Base-by-base conservation (phyloP, 2,113 vertebrate species). In the Microcebus lehilahytsara region DNA sequence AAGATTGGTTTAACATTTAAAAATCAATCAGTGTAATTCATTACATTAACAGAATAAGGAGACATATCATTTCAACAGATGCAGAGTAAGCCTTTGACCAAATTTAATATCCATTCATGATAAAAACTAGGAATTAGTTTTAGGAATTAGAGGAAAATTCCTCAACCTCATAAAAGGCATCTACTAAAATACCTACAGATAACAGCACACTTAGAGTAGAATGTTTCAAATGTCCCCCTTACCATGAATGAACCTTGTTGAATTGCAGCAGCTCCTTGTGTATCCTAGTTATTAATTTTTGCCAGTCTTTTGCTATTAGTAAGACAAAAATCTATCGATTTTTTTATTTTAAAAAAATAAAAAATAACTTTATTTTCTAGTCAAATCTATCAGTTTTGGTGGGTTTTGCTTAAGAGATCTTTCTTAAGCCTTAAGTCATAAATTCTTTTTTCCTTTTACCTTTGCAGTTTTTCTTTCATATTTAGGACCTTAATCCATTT, bases 1-100 rank as follows among this genome's bases (percentile, higher is more conserved):
- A 89, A 95, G 74, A 80, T 62, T 62, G 20, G 53, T 22, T 83
- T 75, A 78, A 77, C 37, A 58, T 67, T 95, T 95, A 46, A 89
- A 89, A 74, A 74, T 46, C 22, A 56, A 46, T 74, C 58, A 14
- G 1, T 42, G 23, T 74, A 46, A 72, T 53, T 74, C 2, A n/a
- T 20, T 10, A 66, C 16, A 58, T 66, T 62, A 67, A 30, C 11
- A 67, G 37, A 46, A 67, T 75, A 84, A 84, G 49, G 58, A 42
- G 53, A 89, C 16, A 58, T 71, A 37, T 40, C 13, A 32, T 79
- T 60, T 53, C 4, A 81, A 81, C 12, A 94, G 17, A 40, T 34
- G 42, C n/a, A 69, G 51, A 37, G 22, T 67, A 58, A 67, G 51
- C 60, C n/a, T 20, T 40, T 58, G 74, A 71, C 64, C 84, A 67